Base-by-base conservation (phyloP, 2,888 invertebrate genomes). In the Cacoxenus indagator region DNA sequence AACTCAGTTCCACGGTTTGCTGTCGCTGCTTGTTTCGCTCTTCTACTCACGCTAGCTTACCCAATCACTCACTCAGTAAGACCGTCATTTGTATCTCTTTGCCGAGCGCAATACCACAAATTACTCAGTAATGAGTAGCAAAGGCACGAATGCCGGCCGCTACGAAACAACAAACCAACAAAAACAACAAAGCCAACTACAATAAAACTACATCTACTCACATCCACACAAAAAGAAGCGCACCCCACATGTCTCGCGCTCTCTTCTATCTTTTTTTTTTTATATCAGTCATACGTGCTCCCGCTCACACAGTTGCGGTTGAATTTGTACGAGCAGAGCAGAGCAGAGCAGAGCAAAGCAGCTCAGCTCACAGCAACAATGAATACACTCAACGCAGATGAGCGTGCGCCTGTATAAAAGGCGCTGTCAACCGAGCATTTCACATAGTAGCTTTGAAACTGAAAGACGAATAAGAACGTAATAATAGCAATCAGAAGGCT, bases 31-130 rank as follows among this genome's bases (percentile, higher is more conserved):
- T 61, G 61, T 61, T 61, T 61, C 19, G 8, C 48, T 8, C 9
- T 31, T 31, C 5, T 31, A 31, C 31, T 31, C 19, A 48, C 22
- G 19, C 22, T 71, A 67, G 65, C 65, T 57, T 64, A 68, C 61
- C 14, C 48, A 17, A 24, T 67, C 31, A 55, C 29, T 26, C 24
- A 24, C n/a, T 48, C 45, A 61, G 8, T 24, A 8, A 14, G 26
- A 1, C 29, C 9, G 8, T 17, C n/a, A 4, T 26, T 37, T 24
- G 46, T 48, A 19, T 75, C 77, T 77, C 75, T 77, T 77, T 72
- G 72, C 75, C 70, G 76, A 76, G 76, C 72, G 74, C 72, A 71
- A 72, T 65, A 71, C 75, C 76, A 75, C 75, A 76, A 76, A 76
- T 76, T 76, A 75, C 75, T 76, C 76, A 74, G 75, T 70, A 76